Base-by-base conservation (phyloP, 37 sponge, comb jelly and placozoan genomes). In the Theonella swinhoei region DNA sequence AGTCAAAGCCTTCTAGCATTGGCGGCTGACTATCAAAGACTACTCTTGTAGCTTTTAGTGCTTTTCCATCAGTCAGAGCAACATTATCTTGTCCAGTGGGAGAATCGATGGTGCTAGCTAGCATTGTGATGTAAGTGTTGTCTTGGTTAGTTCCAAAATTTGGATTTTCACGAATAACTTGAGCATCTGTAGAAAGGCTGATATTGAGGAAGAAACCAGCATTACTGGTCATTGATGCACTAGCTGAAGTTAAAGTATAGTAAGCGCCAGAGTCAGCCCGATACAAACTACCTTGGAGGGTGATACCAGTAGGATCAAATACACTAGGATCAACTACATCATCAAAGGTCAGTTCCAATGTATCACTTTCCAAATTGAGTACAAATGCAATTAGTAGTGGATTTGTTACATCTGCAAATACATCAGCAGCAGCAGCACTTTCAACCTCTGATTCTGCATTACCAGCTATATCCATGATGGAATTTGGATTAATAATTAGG, bases 31-130 rank as follows among this genome's bases (percentile, higher is more conserved):
- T 72, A 47, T 94, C 92, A 54, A 85, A 66, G 33, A 76, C 86
- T 23, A 95, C 89, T 68, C 11, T 22, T 70, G 76, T n/a, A 29
- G 92, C 94, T 42, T 29, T 39, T 30, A 91, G 77, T 31, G 86
- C 94, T 35, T 89, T 94, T 9, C 97, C 95, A 81, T 96, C 81
- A n/a, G 92, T 94, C 58, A 96, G 85, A 39, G 94, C 87, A 68
- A 71, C 43, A 74, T 83, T 87, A 61, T 95, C 89, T 34, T 86
- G 67, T 70, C 89, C 89, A 73, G 54, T 64, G 43, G 80, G 72
- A 68, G 88, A 83, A 79, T 88, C 87, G 54, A 95, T 86, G 19
- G 95, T 95, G 20, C 92, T 86, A n/a, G 90, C 95, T 2, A 78
- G 77, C 29, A 95, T 72, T 11, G 93, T 88, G 42, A 95, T 41